Evolutionary conservation across 1,140 invertebrate species (phyloP).

Genomic region (Sarcophaga bullata): DNA sequence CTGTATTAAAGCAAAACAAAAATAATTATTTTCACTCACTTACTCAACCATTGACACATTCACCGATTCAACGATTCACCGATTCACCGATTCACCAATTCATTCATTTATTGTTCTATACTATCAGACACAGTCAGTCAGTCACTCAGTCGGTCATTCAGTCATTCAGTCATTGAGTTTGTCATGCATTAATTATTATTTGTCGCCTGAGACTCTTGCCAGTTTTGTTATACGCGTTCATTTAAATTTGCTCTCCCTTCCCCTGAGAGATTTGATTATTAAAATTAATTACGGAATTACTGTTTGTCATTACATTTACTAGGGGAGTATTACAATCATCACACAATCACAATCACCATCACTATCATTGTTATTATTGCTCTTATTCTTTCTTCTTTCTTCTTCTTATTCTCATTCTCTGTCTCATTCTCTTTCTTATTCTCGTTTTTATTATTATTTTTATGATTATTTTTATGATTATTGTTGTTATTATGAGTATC

Average conservation of each 20-base stretch:
- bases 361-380: neutral
- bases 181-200: too few species aligned
- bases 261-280: neutral
- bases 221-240: too few species aligned
- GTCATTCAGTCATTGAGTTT: too few species aligned
- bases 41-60: neutral
- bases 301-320: neutral
- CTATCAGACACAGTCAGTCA: too few species aligned
- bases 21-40: neutral
- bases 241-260: neutral
- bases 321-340: neutral
- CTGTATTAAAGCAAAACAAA: too few species aligned
- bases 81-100: neutral
- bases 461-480: too few species aligned
- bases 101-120: neutral
- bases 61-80: neutral
- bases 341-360: neutral
- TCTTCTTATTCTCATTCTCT: too few species aligned
- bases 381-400: too few species aligned
- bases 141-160: too few species aligned
- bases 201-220: too few species aligned
- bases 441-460: too few species aligned
- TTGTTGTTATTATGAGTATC: neutral
- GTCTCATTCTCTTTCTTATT: too few species aligned
- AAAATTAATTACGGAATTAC: slow-evolving; percentile 12